phyloP scores from a whole-genome alignment of 2,113 vertebrate genomes.

The Pitta sordida region DNA sequence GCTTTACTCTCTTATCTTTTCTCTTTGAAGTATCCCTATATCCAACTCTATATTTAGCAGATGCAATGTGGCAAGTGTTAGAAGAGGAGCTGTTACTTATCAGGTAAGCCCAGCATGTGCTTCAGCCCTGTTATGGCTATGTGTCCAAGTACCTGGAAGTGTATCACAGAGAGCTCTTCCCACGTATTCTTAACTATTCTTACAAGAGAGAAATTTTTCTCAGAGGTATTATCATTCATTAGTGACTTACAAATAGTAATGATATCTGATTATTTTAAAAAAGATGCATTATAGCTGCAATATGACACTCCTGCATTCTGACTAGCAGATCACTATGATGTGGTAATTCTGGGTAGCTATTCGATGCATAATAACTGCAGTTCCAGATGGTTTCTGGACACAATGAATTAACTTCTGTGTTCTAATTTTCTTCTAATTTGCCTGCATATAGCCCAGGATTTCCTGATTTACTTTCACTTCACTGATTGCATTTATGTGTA shows the following conservation, averaged over 20 bases:
- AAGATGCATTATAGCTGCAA: background rate
- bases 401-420: background rate
- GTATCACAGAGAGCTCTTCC: background rate
- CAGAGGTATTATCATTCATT: background rate
- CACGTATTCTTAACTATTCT: background rate
- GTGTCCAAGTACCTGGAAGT: background rate
- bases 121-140: background rate
- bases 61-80: background rate
- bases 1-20: background rate
- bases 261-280: background rate
- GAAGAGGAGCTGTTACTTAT: background rate
- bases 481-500: background rate
- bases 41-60: slow-evolving; percentile 28
- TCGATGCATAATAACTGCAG: background rate
- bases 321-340: background rate
- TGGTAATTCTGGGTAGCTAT: background rate
- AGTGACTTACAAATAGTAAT: background rate
- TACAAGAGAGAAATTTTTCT: background rate
- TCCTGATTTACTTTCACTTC: background rate
- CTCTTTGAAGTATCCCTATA: background rate
- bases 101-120: background rate
- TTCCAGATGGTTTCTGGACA: background rate
- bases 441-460: background rate
- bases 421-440: background rate
- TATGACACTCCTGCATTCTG: background rate